These are phyloP conservation scores for Eudemis profundana DNA, from an alignment of 2,888 invertebrate species.

Conservation along the genomic window DNA sequence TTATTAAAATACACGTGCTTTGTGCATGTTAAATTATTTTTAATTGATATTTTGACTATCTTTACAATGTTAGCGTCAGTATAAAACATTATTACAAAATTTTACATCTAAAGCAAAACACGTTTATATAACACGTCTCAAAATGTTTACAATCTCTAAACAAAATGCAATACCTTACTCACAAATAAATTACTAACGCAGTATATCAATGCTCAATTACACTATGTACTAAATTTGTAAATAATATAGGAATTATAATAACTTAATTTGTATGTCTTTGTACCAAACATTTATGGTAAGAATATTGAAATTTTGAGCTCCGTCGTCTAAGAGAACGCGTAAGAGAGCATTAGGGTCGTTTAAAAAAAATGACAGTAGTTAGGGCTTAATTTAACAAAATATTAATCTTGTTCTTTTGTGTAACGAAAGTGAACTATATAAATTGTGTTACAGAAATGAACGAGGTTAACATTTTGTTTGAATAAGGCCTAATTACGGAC, in stretches of 20 bases:
- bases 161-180: conserved; percentile 77
- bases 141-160: conserved; percentile 71
- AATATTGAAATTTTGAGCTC: conserved; percentile 65
- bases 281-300: conserved; percentile 76
- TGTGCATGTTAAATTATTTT: conserved; percentile 50
- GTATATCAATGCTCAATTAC: conserved; percentile 56
- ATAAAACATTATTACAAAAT: conserved; percentile 50
- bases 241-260: conserved; percentile 74
- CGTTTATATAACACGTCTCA: conserved; percentile 67
- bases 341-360: conserved; percentile 75
- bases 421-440: too few species aligned
- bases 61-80: conserved; percentile 46
- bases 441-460: too few species aligned
- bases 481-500: too few species aligned
- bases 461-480: too few species aligned
- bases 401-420: too few species aligned
- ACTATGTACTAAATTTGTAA: conserved; percentile 72
- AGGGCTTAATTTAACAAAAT: too few species aligned
- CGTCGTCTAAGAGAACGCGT: conserved; percentile 55
- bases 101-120: conserved; percentile 68
- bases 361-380: too few species aligned
- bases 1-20: conserved; percentile 41
- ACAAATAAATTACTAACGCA: conserved; percentile 78
- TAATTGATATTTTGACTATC: conserved; percentile 56
- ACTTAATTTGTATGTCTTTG: conserved; percentile 83